phyloP scores from a whole-genome alignment of 2,113 vertebrate species.

The Ammodytes dubius region DNA sequence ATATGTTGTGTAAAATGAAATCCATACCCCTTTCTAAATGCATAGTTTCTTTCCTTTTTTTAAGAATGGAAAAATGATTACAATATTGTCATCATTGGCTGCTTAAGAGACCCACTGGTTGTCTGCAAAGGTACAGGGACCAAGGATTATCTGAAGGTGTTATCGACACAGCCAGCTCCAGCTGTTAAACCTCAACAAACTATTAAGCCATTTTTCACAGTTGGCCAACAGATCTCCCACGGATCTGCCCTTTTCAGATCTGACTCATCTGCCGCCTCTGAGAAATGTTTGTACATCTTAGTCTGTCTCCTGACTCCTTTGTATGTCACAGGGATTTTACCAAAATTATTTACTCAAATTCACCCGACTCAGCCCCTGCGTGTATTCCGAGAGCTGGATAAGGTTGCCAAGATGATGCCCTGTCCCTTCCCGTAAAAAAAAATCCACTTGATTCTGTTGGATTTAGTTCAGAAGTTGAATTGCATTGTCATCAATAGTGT shows the following conservation, averaged over 20 bases:
- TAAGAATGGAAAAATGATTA: too few relatives aligned
- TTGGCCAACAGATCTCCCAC: neutral
- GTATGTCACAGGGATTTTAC: neutral
- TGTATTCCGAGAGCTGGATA: neutral
- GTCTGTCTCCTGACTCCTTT: neutral
- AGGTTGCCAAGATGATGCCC: neutral
- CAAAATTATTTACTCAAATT: neutral
- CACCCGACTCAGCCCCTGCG: too few relatives aligned
- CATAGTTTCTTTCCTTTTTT: too few relatives aligned
- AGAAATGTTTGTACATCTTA: neutral
- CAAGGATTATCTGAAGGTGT: neutral
- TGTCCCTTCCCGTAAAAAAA: too few relatives aligned
- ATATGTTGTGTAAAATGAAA: too few relatives aligned
- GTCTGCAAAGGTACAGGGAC: neutral
- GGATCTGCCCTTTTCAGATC: slow-evolving; percentile 1
- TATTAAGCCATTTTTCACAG: neutral
- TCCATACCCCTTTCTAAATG: too few relatives aligned
- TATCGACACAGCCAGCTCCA: neutral
- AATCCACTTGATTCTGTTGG: too few relatives aligned
- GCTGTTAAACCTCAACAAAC: neutral
- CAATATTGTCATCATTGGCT: too few relatives aligned
- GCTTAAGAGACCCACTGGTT: neutral
- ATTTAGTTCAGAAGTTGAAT: too few relatives aligned
- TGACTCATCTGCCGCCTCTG: neutral
- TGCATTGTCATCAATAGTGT: too few relatives aligned